Base-by-base conservation (phyloP, 2,113 vertebrate species). In the Xenopus borealis region DNA sequence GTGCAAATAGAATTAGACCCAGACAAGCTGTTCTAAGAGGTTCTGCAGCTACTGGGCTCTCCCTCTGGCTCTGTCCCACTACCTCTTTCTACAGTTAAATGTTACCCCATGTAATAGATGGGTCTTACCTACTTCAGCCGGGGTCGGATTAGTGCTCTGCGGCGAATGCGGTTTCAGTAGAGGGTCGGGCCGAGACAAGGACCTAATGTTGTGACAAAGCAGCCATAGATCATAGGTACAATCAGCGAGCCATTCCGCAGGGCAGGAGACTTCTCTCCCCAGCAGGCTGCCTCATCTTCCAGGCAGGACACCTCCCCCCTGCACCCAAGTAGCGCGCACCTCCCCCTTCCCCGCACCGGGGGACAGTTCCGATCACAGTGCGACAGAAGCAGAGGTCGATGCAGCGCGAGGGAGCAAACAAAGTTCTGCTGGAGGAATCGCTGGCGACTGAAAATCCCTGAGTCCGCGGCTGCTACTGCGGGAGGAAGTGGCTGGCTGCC, bases 401-500 rank as follows among this genome's bases (percentile, higher is more conserved):
- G 9, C 1, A 55, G 16, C 9, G 52, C 19, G 8, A 47, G 23
- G 23, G n/a, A 16, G 47, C 14, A 16, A 16, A 18, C 50, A 68
- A 75, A 68, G 44, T 75, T 69, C 6, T 62, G 66, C 40, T 40
- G 40, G 19, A 9, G 33, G 19, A 23, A 61, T 58, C 53, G 47
- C 58, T 8, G 67, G 78, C 17, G 81, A 73, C 71, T 73, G 80
- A 50, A 72, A 78, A 80, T 6, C 33, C 67, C 81, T 66, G 78
- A 69, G 80, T 82, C 75, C 72, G 82, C 69, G 66, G 82, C 9
- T 12, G 14, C 47, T 50, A 50, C 47, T 50, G 53, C 82, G 87
- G 89, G 81, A 92, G 90, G 90, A 91, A 92, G 90, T 91, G 86
- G 85, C 87, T 16, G 65, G 55, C 50, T 82, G 83, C 81, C 81